Conservation (phyloP, 1,140 invertebrate genomes). For the Solen grandis region DNA sequence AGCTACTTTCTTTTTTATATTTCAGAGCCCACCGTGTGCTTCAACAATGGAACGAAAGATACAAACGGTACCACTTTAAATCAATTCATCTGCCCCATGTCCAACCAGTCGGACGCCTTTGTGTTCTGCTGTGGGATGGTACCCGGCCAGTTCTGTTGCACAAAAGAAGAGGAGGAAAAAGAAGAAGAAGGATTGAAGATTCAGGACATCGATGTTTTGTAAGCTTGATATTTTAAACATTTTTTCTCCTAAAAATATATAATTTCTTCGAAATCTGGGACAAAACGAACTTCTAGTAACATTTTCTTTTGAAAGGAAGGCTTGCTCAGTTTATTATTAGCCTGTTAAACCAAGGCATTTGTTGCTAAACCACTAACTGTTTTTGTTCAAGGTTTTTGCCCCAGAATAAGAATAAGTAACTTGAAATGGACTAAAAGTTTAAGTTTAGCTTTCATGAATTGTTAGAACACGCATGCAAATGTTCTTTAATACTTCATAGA, state of each 20-base stretch:
- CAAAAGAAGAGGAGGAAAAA: background rate
- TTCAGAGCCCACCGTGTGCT: conserved; percentile 42
- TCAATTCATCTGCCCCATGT: conserved; percentile 28
- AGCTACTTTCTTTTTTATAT: background rate
- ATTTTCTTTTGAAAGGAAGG: background rate
- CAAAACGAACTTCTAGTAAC: background rate
- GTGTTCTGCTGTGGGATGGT: conserved; percentile 17
- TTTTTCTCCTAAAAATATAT: background rate
- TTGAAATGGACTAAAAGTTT: background rate
- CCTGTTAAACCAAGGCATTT: background rate
- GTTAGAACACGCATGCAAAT: too few species aligned
- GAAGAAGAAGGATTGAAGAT: background rate
- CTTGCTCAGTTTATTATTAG: too few species aligned
- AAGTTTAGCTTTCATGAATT: background rate
- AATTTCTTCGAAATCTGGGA: background rate
- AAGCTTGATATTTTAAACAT: background rate
- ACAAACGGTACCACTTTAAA: conserved; percentile 1
- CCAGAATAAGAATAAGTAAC: background rate
- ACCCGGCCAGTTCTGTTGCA: conserved; percentile 20
- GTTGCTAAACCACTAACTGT: background rate
- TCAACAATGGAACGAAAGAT: conserved; percentile 23
- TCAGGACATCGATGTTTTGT: conserved; percentile 5
- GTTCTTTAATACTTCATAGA: too few species aligned
- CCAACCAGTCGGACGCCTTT: background rate
- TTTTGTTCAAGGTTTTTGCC: too few species aligned